Conservation (phyloP, 2,113 vertebrate genomes). For the Tupaia chinensis region DNA sequence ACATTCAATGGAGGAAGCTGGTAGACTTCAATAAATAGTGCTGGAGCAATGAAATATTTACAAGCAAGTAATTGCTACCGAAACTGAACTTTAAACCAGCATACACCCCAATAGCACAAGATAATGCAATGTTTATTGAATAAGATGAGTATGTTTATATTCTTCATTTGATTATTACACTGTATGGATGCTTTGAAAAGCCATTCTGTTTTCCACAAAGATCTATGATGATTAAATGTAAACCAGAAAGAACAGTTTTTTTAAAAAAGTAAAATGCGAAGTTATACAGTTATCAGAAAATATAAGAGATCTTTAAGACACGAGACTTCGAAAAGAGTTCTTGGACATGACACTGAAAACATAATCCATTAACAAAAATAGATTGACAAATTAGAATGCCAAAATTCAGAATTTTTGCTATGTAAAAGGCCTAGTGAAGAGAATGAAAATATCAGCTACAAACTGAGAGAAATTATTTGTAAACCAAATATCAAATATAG, state of each 20-base stretch:
- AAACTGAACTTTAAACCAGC: neutral
- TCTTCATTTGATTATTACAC: too few relatives aligned
- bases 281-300: neutral
- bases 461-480: neutral
- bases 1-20: neutral
- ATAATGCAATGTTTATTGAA: too few relatives aligned
- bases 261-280: neutral
- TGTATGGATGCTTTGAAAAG: too few relatives aligned
- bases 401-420: neutral
- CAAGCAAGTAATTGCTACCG: neutral
- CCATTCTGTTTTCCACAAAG: too few relatives aligned
- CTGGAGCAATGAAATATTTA: neutral
- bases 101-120: neutral
- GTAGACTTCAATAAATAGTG: neutral
- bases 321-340: neutral
- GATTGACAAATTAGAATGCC: neutral
- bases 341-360: neutral
- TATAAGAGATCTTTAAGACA: neutral
- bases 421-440: neutral
- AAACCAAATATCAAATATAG: neutral
- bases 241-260: too few relatives aligned
- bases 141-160: too few relatives aligned
- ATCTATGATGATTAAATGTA: too few relatives aligned
- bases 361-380: neutral
- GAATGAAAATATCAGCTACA: neutral